Base-by-base conservation (phyloP, 2,888 invertebrate species). In the Dastarcus helophoroides region DNA sequence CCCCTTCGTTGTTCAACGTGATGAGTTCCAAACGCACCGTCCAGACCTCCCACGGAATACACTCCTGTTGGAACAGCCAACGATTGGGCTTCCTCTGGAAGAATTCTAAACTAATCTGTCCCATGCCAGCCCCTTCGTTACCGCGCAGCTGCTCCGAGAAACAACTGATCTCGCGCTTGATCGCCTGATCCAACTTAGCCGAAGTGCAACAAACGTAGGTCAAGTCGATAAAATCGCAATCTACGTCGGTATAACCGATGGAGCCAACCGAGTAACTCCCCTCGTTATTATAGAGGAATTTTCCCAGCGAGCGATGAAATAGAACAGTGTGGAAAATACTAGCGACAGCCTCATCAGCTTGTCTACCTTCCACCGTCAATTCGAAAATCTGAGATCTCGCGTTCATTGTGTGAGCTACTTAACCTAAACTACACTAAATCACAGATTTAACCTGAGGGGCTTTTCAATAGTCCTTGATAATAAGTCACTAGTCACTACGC, bases 31-130 rank as follows among this genome's bases (percentile, higher is more conserved):
- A 71, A 48, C 85, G 79, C 4, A 97, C 75, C 17, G 91, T 94
- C 97, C 97, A 98, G 32, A 95, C 88, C 61, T 98, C 97, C 97
- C 97, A 98, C 0, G 95, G 91, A 51, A 89, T 86, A 54, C 83
- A 84, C 56, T 95, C 94, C 4, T 84, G 76, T 42, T 80, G 78
- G 58, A 94, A 88, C 14, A 82, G 76, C 91, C 94, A 94, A 31
- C 86, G 76, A 31, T 78, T 79, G 50, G 83, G 82, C 47, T 88
- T 85, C 62, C 79, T 84, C 60, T 93, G 90, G 65, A 86, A 94
- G 68, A 95, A 95, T 62, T 95, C 94, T 42, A 95, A 68, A 36
- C 86, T 86, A 46, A 95, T 94, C 50, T 88, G 85, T 3, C 88
- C 88, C 34, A 65, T 67, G 11, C 70, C 68, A 10, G 78, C 71